phyloP scores from a whole-genome alignment of 1,140 invertebrate genomes.

The Vanessa tameamea region DNA sequence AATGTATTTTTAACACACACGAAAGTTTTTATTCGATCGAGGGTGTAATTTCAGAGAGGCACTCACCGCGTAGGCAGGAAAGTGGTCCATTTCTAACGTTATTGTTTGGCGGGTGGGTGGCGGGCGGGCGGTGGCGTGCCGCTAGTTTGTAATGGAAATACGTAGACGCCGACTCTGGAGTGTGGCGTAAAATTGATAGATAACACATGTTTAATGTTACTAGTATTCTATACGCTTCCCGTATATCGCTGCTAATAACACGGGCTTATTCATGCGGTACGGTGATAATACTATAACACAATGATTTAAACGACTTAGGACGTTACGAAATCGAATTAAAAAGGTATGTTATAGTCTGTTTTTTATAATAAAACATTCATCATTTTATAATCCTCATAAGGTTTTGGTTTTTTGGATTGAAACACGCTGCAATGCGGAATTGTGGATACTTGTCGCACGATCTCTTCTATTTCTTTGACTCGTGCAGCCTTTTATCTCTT shows the following conservation, averaged over 20 bases:
- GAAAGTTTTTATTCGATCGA: conserved; percentile 23
- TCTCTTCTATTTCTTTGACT: too few species aligned
- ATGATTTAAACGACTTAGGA: too few species aligned
- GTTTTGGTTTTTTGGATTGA: too few species aligned
- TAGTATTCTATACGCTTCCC: not conserved
- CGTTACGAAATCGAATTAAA: too few species aligned
- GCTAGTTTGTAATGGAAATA: conserved; percentile 62
- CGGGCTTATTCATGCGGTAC: too few species aligned
- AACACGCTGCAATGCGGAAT: too few species aligned
- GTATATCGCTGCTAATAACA: not conserved
- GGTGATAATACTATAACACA: too few species aligned
- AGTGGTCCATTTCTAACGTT: conserved; percentile 46
- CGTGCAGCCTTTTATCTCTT: too few species aligned
- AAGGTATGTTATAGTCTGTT: too few species aligned
- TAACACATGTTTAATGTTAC: not conserved
- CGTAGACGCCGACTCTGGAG: conserved; percentile 51
- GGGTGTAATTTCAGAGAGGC: conserved; percentile 35
- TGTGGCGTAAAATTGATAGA: conserved; percentile 15
- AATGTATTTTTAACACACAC: conserved; percentile 12
- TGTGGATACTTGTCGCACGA: not conserved
- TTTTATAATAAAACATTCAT: too few species aligned
- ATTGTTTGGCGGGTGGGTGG: conserved; percentile 43
- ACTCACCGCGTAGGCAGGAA: conserved; percentile 43
- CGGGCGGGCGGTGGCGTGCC: conserved; percentile 33
- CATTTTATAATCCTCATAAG: too few species aligned